Evolutionary conservation across 2,113 vertebrate genomes (phyloP).

Genomic region (Tragelaphus imberbis): DNA sequence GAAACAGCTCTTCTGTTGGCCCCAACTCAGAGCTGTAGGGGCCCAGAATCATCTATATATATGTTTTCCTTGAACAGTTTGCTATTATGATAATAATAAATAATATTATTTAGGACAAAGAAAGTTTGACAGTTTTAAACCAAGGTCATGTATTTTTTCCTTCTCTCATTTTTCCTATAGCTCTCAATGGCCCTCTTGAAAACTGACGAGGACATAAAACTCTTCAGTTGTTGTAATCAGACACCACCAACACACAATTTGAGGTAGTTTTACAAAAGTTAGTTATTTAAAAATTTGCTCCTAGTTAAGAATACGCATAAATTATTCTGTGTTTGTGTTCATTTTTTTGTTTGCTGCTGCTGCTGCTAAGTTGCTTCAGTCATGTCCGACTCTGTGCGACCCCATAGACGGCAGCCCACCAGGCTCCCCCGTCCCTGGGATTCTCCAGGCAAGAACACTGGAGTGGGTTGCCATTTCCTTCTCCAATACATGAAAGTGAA

Average conservation of each 20-base stretch:
- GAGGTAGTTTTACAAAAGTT: neutral
- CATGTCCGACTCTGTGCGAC: too few relatives aligned
- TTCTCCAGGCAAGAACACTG: too few relatives aligned
- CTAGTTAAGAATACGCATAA: neutral
- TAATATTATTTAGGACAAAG: neutral
- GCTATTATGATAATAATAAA: neutral
- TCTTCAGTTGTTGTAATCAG: neutral
- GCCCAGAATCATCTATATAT: accelerated
- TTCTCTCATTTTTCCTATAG: neutral
- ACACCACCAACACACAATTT: neutral
- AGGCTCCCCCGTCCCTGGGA: too few relatives aligned
- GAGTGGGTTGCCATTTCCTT: too few relatives aligned
- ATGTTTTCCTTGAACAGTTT: neutral
- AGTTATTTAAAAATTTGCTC: neutral
- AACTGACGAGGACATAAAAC: neutral
- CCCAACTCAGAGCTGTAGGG: neutral
- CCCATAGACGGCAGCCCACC: too few relatives aligned
- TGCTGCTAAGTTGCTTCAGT: too few relatives aligned
- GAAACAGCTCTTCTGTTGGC: neutral
- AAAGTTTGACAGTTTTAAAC: neutral
- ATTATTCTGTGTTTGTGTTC: neutral
- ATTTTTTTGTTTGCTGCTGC: too few relatives aligned
- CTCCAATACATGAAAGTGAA: too few relatives aligned
- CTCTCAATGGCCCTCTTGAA: neutral
- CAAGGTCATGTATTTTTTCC: neutral